A percentile compares a stretch with the other conserved stretches of the same genome.
These are phyloP conservation scores for Gadus chalcogrammus DNA, from an alignment of 2,113 vertebrate genomes.

Conservation along the genomic window DNA sequence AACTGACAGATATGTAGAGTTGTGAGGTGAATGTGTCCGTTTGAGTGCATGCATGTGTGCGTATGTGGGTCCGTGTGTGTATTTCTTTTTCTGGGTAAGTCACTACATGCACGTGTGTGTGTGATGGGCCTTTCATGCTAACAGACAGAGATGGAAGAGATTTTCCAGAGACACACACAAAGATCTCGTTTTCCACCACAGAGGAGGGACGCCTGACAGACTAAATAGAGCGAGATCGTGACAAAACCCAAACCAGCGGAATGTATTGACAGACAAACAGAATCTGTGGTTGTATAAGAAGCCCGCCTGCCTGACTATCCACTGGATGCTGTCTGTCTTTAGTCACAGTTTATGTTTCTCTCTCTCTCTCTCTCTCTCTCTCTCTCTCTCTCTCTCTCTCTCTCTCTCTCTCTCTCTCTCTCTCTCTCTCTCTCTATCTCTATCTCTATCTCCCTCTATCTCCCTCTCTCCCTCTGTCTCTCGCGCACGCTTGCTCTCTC, in stretches of 20 bases:
- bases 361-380: too few relatives aligned
- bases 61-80: not conserved
- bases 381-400: not conserved
- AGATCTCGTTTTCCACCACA: conserved; percentile 9
- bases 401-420: not conserved
- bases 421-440: not conserved
- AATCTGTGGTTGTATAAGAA: too few relatives aligned
- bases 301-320: not conserved
- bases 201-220: not conserved
- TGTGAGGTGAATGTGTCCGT: not conserved
- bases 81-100: not conserved
- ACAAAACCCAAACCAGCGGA: not conserved
- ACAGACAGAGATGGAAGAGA: conserved; percentile 23
- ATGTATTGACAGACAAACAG: not conserved
- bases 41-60: conserved; percentile 16
- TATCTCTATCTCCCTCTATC: not conserved
- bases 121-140: conserved; percentile 7
- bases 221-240: not conserved
- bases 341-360: not conserved
- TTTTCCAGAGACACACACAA: conserved; percentile 30
- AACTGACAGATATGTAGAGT: conserved; percentile 23
- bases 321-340: not conserved
- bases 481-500: not conserved
- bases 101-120: not conserved
- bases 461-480: not conserved